Evolutionary conservation across 53 echinoderm and acorn worm genomes (phyloP).

Genomic region (Mesocentrotus franciscanus): DNA sequence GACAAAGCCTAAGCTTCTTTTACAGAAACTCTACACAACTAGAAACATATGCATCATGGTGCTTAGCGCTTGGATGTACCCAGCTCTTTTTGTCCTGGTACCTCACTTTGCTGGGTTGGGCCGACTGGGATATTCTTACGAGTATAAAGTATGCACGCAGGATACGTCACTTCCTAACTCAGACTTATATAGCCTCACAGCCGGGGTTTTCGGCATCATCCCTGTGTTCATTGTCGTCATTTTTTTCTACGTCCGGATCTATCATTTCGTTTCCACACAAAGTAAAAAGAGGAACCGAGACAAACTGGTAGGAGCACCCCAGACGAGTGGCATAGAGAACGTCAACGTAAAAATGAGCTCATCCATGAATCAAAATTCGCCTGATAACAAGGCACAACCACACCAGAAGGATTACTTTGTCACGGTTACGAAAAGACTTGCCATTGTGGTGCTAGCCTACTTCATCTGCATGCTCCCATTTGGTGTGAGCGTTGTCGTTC

Average conservation of each 20-base stretch:
- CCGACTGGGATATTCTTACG: conserved; percentile 76
- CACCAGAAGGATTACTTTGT: neutral
- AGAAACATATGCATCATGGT: conserved; percentile 71
- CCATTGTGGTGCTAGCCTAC: conserved; percentile 54
- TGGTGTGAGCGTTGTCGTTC: conserved; percentile 24
- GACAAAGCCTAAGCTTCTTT: conserved; percentile 19
- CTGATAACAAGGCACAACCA: neutral
- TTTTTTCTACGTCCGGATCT: conserved; percentile 72
- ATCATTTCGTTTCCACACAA: conserved; percentile 68
- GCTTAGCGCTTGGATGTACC: conserved; percentile 65
- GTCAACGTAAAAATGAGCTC: neutral
- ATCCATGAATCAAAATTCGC: neutral
- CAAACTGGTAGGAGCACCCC: neutral
- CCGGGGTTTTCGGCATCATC: conserved; percentile 59
- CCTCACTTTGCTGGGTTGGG: conserved; percentile 76
- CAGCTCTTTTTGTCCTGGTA: conserved; percentile 60
- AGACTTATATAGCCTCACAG: conserved; percentile 68
- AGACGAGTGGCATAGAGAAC: neutral
- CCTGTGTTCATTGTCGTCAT: conserved; percentile 70
- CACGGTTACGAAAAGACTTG: conserved; percentile 47
- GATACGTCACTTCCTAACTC: conserved; percentile 68
- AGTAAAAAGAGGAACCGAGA: conserved; percentile 60
- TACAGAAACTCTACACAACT: conserved; percentile 63
- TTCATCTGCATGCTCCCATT: conserved; percentile 59
- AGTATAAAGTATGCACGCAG: conserved; percentile 72